These are phyloP conservation scores for Acanthosepion esculentum DNA, from an alignment of 2,888 invertebrate species.

Conservation along the genomic window DNA sequence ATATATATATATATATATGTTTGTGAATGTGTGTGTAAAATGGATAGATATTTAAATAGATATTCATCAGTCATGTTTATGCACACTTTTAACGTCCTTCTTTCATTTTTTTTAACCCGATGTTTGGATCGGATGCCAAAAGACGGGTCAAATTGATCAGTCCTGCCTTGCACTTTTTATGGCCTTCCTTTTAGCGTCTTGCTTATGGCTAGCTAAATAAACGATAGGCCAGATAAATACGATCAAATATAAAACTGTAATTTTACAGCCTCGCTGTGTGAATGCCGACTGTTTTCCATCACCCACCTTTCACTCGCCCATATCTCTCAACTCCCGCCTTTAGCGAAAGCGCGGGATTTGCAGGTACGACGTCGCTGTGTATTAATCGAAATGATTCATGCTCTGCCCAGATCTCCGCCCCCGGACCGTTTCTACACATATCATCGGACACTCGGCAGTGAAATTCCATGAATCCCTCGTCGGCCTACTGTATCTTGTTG, in stretches of 20 bases:
- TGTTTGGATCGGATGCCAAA: neutral
- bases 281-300: neutral
- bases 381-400: constrained; percentile 33
- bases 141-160: neutral
- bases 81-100: no score
- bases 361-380: neutral
- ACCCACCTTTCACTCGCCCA: neutral
- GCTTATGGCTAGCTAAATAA: neutral
- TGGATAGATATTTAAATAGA: no score
- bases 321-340: neutral
- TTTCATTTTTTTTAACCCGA: no score
- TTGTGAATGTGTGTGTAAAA: no score
- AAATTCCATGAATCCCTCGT: neutral
- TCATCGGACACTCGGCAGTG: constrained; percentile 7
- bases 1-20: no score
- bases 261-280: neutral
- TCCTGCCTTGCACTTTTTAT: neutral
- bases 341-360: neutral
- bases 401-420: neutral
- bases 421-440: neutral
- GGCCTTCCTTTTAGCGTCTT: constrained; percentile 7
- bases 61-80: no score
- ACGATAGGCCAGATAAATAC: neutral
- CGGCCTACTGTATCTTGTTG: neutral
- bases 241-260: neutral